These are phyloP conservation scores for Holacanthella duospinosa DNA, from an alignment of 2,888 invertebrate species.

Conservation along the genomic window DNA sequence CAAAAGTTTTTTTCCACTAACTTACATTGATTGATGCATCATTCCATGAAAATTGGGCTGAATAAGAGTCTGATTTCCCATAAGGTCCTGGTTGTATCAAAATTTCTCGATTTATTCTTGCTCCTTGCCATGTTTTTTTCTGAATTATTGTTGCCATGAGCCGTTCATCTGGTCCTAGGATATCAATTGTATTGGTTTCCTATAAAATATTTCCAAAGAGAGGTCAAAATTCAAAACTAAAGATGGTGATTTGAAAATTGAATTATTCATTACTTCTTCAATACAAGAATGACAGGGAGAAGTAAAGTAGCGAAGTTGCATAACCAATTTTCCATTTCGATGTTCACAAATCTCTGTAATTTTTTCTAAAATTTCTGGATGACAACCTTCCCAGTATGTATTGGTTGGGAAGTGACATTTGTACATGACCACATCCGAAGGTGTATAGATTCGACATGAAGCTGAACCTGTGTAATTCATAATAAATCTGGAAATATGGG, in stretches of 20 bases:
- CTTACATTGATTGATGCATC: slow-evolving; percentile 5
- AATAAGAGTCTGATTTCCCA: slow-evolving; percentile 1
- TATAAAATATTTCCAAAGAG: background rate
- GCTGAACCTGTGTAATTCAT: slow-evolving; percentile 3
- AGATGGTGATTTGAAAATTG: too few species aligned
- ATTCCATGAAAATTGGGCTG: slow-evolving; percentile 3
- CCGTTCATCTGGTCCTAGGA: background rate
- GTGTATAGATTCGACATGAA: background rate
- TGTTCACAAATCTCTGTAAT: background rate
- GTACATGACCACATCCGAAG: background rate
- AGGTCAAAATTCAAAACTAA: background rate
- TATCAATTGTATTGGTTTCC: slow-evolving; percentile 5
- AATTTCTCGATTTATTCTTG: background rate
- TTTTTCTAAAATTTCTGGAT: background rate
- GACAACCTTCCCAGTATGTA: slow-evolving; percentile 4
- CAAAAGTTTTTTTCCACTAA: background rate
- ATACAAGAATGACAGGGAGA: slow-evolving; percentile 5
- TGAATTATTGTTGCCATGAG: slow-evolving; percentile 5
- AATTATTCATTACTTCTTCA: slow-evolving; percentile 6
- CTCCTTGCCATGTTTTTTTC: slow-evolving; percentile 8
- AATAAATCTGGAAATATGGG: background rate
- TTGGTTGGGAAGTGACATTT: background rate
- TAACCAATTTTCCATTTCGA: background rate
- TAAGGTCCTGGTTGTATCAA: background rate
- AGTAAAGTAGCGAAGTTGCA: background rate